Percentiles rank a stretch among this genome's conserved stretches.
phyloP scores from a whole-genome alignment of 2,797 vertebrate species.

The Acipenser oxyrinchus region DNA sequence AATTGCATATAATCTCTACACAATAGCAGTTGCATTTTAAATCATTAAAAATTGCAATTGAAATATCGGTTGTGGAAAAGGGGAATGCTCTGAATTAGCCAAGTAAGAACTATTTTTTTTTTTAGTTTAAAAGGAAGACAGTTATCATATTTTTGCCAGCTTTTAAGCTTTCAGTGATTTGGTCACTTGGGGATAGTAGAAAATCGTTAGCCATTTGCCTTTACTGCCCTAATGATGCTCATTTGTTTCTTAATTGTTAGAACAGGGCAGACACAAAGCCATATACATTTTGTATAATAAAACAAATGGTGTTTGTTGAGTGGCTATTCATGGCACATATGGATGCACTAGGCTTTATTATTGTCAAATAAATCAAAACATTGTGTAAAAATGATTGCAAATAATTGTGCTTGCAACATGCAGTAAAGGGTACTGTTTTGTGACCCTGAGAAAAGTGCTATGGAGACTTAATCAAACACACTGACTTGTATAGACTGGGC shows the following conservation, averaged over 20 bases:
- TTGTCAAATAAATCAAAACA: no score
- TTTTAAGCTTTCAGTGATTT: no score
- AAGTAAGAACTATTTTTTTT: slow-evolving; percentile 6
- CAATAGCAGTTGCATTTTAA: slow-evolving; percentile 58
- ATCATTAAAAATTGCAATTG: slow-evolving; percentile 41
- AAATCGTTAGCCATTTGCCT: slow-evolving; percentile 29
- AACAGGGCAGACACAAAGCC: slow-evolving; percentile 39
- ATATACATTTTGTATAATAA: slow-evolving; percentile 36
- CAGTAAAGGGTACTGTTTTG: no score
- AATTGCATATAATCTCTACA: slow-evolving; percentile 76
- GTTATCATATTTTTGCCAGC: no score
- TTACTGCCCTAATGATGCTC: slow-evolving; percentile 37
- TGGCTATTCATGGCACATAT: slow-evolving; percentile 4
- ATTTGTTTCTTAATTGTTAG: slow-evolving; percentile 37
- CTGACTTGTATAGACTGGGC: no score
- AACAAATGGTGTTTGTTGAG: slow-evolving; percentile 38
- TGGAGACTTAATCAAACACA: no score
- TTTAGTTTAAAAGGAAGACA: no score
- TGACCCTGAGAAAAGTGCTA: no score
- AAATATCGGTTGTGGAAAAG: slow-evolving; percentile 31
- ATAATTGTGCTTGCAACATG: no score
- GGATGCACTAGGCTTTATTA: not conserved
- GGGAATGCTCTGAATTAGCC: slow-evolving; percentile 21
- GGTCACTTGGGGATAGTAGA: slow-evolving; percentile 20
- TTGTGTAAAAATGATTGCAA: no score